phyloP scores from a whole-genome alignment of 2,888 invertebrate genomes.

The Pseudoips prasinana region DNA sequence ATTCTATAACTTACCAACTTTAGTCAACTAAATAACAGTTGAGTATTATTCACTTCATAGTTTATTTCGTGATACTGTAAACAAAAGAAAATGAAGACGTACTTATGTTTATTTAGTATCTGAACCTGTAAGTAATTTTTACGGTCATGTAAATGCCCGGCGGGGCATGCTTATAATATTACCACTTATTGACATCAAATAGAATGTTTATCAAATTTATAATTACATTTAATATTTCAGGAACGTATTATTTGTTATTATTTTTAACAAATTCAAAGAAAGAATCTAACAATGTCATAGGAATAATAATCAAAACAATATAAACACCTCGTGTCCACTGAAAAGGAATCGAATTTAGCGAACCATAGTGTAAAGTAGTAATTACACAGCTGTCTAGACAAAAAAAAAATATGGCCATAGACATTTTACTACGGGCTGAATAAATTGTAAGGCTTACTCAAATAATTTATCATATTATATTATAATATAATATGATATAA shows the following conservation, averaged over 20 bases:
- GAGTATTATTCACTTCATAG: conserved; percentile 42
- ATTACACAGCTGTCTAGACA: no score
- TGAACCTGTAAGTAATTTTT: no score
- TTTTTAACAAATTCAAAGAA: conserved; percentile 13
- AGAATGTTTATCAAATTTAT: conserved; percentile 1
- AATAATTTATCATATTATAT: no score
- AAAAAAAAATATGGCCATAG: no score
- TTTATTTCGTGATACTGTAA: conserved; percentile 26
- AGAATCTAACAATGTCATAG: background rate
- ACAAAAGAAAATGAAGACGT: conserved; percentile 2
- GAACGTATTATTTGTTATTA: conserved; percentile 2
- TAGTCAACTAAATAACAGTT: conserved; percentile 44
- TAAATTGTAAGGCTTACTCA: no score
- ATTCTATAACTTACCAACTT: conserved; percentile 50
- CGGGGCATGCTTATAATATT: conserved; percentile 20
- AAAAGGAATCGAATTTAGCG: conserved; percentile 22
- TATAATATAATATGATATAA: no score
- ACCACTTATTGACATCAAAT: conserved; percentile 6
- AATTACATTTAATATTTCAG: conserved; percentile 2
- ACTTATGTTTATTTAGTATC: no score
- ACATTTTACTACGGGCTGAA: no score
- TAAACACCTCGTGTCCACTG: conserved; percentile 46
- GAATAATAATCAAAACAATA: conserved; percentile 45
- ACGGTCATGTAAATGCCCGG: conserved; percentile 35
- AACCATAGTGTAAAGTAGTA: conserved; percentile 19